Percentiles rank a stretch among this genome's conserved stretches.
These are phyloP conservation scores for Anastrepha obliqua DNA, from an alignment of 1,140 invertebrate genomes.

Conservation along the genomic window DNA sequence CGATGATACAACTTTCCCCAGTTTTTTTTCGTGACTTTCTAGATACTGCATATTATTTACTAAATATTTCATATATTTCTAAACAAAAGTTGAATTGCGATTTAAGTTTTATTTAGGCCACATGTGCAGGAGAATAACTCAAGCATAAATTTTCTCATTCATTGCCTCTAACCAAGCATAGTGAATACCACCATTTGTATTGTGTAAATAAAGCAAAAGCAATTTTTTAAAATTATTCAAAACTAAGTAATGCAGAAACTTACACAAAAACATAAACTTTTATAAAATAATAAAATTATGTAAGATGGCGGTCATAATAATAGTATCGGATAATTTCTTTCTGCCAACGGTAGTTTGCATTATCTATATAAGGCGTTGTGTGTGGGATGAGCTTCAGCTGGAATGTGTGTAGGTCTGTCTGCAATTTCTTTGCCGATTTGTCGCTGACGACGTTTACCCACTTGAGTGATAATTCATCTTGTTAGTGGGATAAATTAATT, in stretches of 20 bases:
- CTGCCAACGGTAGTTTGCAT: not conserved
- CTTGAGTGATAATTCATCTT: not conserved
- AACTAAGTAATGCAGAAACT: not conserved
- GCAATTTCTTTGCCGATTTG: not conserved
- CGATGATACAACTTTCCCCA: no score
- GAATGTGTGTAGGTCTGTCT: not conserved
- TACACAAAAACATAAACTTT: not conserved
- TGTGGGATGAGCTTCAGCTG: not conserved
- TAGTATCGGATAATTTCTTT: not conserved
- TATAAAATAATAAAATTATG: not conserved
- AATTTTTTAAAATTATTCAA: not conserved
- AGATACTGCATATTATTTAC: no score
- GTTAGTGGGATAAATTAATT: conserved; percentile 23
- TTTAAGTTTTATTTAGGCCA: no score
- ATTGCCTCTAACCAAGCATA: not conserved
- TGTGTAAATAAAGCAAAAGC: not conserved
- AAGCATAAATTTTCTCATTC: no score
- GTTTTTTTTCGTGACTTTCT: no score
- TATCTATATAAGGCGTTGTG: not conserved
- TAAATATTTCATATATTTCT: no score
- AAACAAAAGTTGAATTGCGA: no score
- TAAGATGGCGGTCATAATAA: not conserved
- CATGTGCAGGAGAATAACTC: no score
- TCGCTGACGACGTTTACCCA: not conserved
- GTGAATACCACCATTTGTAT: not conserved